These are phyloP conservation scores for Ibidorhyncha struthersii DNA, from an alignment of 2,113 vertebrate species.

Conservation along the genomic window DNA sequence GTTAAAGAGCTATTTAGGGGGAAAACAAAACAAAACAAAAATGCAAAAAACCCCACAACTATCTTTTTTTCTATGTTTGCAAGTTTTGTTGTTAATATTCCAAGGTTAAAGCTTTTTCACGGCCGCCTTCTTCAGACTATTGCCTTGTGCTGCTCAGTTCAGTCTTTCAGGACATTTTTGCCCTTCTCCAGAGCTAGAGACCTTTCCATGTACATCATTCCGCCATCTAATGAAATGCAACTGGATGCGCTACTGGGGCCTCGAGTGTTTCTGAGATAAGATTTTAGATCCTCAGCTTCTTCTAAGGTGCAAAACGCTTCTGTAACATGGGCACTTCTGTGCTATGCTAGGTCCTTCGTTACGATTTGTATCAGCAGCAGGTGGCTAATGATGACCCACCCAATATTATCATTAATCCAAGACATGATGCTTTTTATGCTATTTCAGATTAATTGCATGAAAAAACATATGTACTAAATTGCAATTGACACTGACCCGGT, in stretches of 20 bases:
- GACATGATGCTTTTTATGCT: background rate
- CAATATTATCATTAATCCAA: background rate
- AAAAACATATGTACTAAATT: background rate
- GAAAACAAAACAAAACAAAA: no score
- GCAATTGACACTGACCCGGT: background rate
- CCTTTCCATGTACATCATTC: background rate
- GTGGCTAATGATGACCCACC: background rate
- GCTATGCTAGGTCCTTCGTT: background rate
- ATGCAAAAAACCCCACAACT: fast-evolving
- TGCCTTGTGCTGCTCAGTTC: background rate
- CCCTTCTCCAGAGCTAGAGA: background rate
- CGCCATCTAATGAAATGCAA: background rate
- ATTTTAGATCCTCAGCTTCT: background rate
- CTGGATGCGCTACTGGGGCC: background rate
- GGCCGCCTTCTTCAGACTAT: background rate
- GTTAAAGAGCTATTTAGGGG: background rate
- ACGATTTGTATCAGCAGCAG: background rate
- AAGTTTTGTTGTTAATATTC: background rate
- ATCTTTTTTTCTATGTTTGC: background rate
- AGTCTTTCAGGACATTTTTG: background rate
- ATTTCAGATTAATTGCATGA: background rate
- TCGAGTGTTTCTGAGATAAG: background rate
- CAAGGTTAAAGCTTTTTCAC: background rate
- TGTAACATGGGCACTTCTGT: fast-evolving
- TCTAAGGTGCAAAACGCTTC: background rate